Base-by-base conservation (phyloP, 53 echinoderm and acorn worm genomes). In the Paracentrotus lividus region DNA sequence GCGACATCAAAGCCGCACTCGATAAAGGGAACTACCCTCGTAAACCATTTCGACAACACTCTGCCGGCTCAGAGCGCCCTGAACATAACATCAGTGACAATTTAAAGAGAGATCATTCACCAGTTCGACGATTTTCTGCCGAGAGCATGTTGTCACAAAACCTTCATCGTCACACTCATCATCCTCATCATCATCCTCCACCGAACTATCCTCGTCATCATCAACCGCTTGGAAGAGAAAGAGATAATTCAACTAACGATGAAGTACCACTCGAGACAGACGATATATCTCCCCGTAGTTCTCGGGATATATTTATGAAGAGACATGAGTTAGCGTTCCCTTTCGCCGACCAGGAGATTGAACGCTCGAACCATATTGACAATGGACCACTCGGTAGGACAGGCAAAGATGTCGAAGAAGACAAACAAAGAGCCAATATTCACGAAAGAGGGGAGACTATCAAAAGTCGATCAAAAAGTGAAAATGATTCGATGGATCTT, bases 1-100 rank as follows among this genome's bases (percentile, higher is more conserved):
- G 96, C 36, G 99, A 99, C 86, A 99, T 99, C 52, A 99, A 97
- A 93, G 97, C 97, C 42, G 99, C 96, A 2, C 94, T 99, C 76
- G 99, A 99, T 77, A 94, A 96, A 67, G 90, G 90, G 18, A 65
- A 65, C 67, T 90, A 90, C 66, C 18, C 45, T 42, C 59, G 40
- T 24, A 38, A 58, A 55, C 58, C 57, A 55, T 88, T 54, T 13
- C 51, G 76, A 75, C 91, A 76, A 27, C 51, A 52, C 42, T 88
- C 56, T n/a, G 14, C 88, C 36, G 36, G 36, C 69, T 42, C 88
- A 36, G 76, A 33, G 23, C 85, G 29, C 87, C 14, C 29, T 49
- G 36, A 42, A 32, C 65, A 38, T 21, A 64, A 66, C n/a, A 58
- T 18, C 13, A 20, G 72, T 72, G 72, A 72, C 36, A 40, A 40